A percentile compares a stretch with the other conserved stretches of the same genome.
phyloP scores from a whole-genome alignment of 35 echinoderm and acorn worm genomes.

The Hemicentrotus pulcherrimus region DNA sequence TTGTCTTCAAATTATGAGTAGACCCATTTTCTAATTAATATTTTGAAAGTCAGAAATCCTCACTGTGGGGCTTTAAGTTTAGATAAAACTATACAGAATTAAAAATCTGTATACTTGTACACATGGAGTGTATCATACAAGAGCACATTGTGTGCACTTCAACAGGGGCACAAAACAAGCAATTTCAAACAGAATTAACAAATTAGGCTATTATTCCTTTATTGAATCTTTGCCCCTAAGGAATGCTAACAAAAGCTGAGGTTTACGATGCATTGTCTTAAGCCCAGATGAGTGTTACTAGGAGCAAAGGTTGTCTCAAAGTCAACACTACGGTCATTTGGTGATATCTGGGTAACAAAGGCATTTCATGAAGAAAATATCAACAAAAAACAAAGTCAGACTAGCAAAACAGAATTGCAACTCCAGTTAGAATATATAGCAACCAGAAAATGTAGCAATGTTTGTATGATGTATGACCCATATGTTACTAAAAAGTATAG shows the following conservation, averaged over 20 bases:
- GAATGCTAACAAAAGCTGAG: background rate
- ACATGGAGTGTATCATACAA: no score
- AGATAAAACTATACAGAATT: no score
- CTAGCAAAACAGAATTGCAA: background rate
- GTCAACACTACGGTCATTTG: background rate
- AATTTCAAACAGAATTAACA: background rate
- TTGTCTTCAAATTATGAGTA: no score
- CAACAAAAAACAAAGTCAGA: background rate
- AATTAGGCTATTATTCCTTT: background rate
- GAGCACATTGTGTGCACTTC: no score
- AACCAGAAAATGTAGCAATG: no score
- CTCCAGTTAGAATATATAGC: no score
- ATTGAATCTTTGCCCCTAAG: background rate
- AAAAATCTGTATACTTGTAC: no score
- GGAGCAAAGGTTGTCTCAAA: background rate
- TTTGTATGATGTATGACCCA: no score
- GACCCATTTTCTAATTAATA: no score
- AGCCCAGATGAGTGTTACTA: background rate
- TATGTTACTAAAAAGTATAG: no score
- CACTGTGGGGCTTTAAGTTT: no score
- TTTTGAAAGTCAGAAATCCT: no score
- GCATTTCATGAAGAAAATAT: background rate
- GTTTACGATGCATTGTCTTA: slow-evolving; percentile 11
- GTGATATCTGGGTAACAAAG: background rate
- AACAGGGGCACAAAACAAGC: background rate